Evolutionary conservation across 2,888 invertebrate genomes (phyloP), one percentile per base, ranked within the genome.

Genomic region (Aphrophora alni): DNA sequence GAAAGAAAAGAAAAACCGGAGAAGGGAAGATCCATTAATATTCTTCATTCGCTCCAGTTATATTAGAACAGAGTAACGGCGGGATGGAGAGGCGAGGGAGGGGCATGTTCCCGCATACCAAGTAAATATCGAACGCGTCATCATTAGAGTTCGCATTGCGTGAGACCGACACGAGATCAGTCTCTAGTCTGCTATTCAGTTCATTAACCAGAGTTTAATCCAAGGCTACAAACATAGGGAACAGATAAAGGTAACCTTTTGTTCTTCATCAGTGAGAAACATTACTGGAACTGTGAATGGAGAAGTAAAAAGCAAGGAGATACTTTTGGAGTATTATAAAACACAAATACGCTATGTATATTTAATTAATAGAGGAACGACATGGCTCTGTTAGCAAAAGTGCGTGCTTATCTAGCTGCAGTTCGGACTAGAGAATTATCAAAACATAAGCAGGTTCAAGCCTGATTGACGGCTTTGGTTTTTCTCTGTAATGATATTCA

Each of bases 21-120:
- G 14, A 14, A 44, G 21, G 21, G 14, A 21, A 21, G 21, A 21
- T 59, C 59, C 59, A 59, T 59, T 59, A 59, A 59, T 59, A 59
- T 59, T 59, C 59, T 59, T 59, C 59, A 59, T 59, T 59, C 59
- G 59, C 59, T 59, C 21, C 59, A 59, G 59, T 59, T 59, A 59
- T 59, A 59, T 44, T 44, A 44, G 12, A 44, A 44, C 44, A 44
- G 44, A 33, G 33, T 8, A 33, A 44, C 44, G 14, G 2, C 14
- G 44, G 59, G 59, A 3, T 8, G 8, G 33, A 21, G 59, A 1
- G 59, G 21, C 2, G 21, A 21, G 59, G 59, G 8, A 3, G 59
- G 59, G 59, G 59, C 59, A 21, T 21, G 59, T 59, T 59, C 14
- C 59, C 59, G 59, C 59, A 59, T 59, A 59, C 59, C 59, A 59